Base-by-base conservation (phyloP, 2,113 vertebrate species). In the Xenopus laevis region DNA sequence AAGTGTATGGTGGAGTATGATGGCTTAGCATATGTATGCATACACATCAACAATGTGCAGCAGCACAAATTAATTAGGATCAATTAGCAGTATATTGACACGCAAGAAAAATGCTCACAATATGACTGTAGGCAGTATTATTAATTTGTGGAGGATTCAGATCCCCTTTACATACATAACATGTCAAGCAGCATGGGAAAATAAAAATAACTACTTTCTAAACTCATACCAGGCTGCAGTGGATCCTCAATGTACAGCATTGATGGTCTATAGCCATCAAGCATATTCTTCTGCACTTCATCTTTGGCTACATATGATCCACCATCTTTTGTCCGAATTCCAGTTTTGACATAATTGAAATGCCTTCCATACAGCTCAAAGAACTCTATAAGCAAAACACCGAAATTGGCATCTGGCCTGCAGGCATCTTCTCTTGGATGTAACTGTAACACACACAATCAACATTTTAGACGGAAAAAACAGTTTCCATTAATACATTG, bases 201-300 rank as follows among this genome's bases (percentile, higher is more conserved):
- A 55, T n/a, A 55, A 55, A 2, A 7, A n/a, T n/a, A n/a, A n/a
- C 44, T 4, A 45, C 7, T 53, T 23, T 17, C 2, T 40, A 7
- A 10, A 20, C 16, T 62, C 72, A 13, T 92, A 97, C 97, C 96
- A 90, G 97, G 96, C 85, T 98, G 96, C 72, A 98, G 81, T 0
- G 98, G 98, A 78, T 99, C 98, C 84, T 99, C 98, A 0, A 99
- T 98, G 78, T 98, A 99, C 44, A 99, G 91, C 97, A 98, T 98
- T 21, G 96, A 99, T 21, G 98, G 97, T 79, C 98, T 88, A 83
- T 98, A 99, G 57, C 96, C 95, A 77, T 99, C 97, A 80, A 97
- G 84, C 97, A 97, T 97, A 84, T 89, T 93, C 85, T 95, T 98
- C 83, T 98, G 95, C 74, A 98, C 94, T 77, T 99, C 97, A 58